Percentiles rank a stretch among this genome's conserved stretches.
These are phyloP conservation scores for Anisognathus igniventris DNA, from an alignment of 2,797 vertebrate species.

Conservation along the genomic window DNA sequence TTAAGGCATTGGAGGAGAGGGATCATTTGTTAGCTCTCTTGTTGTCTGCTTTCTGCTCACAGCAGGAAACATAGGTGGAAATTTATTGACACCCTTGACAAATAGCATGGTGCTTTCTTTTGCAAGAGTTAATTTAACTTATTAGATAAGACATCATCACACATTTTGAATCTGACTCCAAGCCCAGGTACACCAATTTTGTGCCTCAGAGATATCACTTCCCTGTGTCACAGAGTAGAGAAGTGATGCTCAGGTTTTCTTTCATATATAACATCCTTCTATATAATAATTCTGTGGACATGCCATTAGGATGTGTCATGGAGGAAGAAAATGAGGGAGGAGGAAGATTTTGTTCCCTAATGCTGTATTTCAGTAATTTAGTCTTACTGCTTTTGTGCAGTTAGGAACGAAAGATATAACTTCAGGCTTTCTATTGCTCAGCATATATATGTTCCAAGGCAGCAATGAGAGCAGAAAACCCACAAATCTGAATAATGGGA, in stretches of 20 bases:
- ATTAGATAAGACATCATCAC: neutral
- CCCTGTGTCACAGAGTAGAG: neutral
- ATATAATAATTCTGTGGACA: neutral
- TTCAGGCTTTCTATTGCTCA: neutral
- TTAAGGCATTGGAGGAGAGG: neutral
- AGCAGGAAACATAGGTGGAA: neutral
- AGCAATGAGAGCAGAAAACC: neutral
- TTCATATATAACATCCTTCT: neutral
- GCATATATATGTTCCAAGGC: neutral
- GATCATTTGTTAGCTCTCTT: neutral
- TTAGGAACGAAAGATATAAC: neutral
- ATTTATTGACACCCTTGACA: neutral
- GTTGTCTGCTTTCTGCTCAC: neutral
- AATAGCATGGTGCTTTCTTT: neutral
- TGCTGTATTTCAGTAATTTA: neutral
- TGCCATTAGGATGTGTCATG: neutral
- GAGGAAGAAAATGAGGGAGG: constrained; percentile 8
- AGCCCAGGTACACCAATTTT: neutral
- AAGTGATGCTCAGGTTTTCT: neutral
- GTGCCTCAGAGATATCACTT: neutral
- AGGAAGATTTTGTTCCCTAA: neutral
- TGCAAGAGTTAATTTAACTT: neutral
- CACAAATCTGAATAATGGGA: neutral
- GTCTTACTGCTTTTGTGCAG: neutral
- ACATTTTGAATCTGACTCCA: neutral